A percentile compares a stretch with the other conserved stretches of the same genome.
Conservation (phyloP, 2,113 vertebrate genomes). For the Barnardius zonarius region DNA sequence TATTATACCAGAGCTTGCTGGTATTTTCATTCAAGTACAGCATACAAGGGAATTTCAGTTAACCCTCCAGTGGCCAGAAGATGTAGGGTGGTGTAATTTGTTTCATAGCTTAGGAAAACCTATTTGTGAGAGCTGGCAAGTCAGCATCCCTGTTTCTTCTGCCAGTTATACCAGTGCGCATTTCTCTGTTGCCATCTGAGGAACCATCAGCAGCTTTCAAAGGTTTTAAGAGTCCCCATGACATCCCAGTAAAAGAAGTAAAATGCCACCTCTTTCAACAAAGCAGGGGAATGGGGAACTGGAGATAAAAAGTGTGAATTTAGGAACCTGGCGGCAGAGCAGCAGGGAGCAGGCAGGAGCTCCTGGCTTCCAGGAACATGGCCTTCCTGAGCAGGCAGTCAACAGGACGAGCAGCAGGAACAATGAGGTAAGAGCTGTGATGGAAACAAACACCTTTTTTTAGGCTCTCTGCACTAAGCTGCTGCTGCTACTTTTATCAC, state of each 20-base stretch:
- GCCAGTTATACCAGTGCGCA: background rate
- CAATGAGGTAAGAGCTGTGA: constrained; percentile 15
- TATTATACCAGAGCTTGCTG: background rate
- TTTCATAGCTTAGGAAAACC: background rate
- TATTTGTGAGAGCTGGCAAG: background rate
- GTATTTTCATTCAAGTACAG: background rate
- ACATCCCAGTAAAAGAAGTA: background rate
- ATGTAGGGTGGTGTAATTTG: background rate
- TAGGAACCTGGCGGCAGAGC: background rate
- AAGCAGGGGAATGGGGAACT: background rate
- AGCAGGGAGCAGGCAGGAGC: background rate
- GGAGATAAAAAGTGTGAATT: background rate
- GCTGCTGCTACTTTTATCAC: constrained; percentile 31
- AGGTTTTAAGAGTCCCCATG: background rate
- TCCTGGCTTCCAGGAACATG: background rate
- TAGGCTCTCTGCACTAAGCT: background rate
- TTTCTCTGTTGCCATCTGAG: background rate
- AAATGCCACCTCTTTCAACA: background rate
- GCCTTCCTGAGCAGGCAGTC: constrained; percentile 44
- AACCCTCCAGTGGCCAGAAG: background rate
- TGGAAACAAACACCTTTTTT: constrained; percentile 58
- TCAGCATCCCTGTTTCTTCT: background rate
- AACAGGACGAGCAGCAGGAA: constrained; percentile 52
- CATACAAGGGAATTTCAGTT: background rate
- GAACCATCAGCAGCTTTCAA: background rate